Evolutionary conservation across 2,888 invertebrate species (phyloP).

Genomic region (Argyresthia goedartella): DNA sequence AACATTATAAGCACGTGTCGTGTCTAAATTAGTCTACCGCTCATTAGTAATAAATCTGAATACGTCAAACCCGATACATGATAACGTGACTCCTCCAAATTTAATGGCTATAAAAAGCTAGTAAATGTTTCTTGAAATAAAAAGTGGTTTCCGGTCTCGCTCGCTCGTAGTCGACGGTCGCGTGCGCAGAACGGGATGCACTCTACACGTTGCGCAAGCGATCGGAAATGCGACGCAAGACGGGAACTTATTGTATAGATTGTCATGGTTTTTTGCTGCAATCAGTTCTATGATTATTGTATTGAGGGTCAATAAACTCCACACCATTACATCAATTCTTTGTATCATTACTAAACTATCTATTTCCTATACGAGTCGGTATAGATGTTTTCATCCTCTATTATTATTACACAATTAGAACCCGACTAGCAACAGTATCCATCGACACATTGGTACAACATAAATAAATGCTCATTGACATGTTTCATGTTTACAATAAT

Average conservation of each 20-base stretch:
- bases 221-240: conserved; percentile 13
- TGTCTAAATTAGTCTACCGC: background rate
- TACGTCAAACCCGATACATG: background rate
- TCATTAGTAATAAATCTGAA: background rate
- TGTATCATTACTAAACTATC: too few relatives aligned
- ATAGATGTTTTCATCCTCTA: too few relatives aligned
- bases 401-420: too few relatives aligned
- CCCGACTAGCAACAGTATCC: too few relatives aligned
- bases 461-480: too few relatives aligned
- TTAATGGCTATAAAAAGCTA: conserved; percentile 17
- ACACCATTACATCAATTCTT: too few relatives aligned
- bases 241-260: background rate
- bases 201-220: conserved; percentile 25
- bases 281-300: background rate
- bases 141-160: conserved; percentile 34
- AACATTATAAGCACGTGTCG: too few relatives aligned
- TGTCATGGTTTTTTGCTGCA: background rate
- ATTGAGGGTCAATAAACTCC: too few relatives aligned
- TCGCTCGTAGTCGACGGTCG: conserved; percentile 25
- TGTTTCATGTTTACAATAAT: too few relatives aligned
- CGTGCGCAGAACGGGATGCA: conserved; percentile 28
- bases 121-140: conserved; percentile 9
- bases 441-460: too few relatives aligned
- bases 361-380: too few relatives aligned
- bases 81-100: conserved; percentile 16